phyloP scores from a whole-genome alignment of 2,113 vertebrate species.

The Pomatorhinus ruficollis region DNA sequence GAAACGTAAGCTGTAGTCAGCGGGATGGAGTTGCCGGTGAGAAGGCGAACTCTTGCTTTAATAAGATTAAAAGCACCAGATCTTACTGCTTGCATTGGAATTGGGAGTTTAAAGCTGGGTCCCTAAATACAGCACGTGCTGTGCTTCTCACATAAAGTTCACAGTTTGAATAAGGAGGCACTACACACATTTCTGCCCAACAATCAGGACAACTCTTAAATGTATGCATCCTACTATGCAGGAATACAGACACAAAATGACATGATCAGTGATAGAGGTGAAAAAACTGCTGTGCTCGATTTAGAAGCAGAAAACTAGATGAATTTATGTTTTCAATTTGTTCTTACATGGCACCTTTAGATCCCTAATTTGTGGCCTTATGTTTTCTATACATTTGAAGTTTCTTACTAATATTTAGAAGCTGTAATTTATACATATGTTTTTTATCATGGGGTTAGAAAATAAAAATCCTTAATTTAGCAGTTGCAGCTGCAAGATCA shows the following conservation, averaged over 20 bases:
- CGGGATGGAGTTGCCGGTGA: background rate
- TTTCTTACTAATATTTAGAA: background rate
- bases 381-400: background rate
- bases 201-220: background rate
- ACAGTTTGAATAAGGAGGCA: background rate
- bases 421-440: background rate
- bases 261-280: background rate
- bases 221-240: background rate
- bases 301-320: background rate
- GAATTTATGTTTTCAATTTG: background rate
- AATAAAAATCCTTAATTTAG: background rate
- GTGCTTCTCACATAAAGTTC: background rate
- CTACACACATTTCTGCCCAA: background rate
- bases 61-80: background rate
- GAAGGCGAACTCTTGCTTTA: background rate
- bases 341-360: background rate
- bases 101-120: background rate
- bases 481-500: background rate
- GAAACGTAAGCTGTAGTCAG: background rate
- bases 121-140: background rate
- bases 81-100: background rate
- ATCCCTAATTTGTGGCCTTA: background rate
- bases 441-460: background rate
- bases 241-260: background rate
- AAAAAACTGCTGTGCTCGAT: background rate